Conservation (phyloP, 1,140 invertebrate species). For the Cylas formicarius region DNA sequence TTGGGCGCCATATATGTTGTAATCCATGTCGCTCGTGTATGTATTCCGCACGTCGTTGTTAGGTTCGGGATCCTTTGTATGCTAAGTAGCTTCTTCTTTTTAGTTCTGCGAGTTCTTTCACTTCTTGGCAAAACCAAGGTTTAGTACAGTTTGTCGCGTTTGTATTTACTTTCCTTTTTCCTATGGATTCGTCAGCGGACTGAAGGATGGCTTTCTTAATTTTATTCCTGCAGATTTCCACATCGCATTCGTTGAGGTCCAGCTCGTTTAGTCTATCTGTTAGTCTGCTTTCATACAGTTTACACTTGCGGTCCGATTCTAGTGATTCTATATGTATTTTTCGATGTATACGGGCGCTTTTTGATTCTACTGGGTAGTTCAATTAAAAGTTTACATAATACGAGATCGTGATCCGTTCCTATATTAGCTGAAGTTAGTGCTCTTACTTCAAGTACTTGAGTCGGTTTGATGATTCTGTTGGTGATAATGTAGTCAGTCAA, state of each 20-base stretch:
- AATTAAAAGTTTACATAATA: too few species aligned
- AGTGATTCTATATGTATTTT: slow-evolving; percentile 9
- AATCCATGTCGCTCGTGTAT: too few species aligned
- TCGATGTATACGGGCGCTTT: too few species aligned
- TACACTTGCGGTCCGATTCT: neutral
- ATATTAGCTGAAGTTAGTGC: slow-evolving; percentile 4
- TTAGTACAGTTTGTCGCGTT: neutral
- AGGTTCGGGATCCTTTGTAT: neutral
- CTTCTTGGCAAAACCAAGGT: slow-evolving; percentile 5
- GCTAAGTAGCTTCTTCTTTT: slow-evolving; percentile 1
- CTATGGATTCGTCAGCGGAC: slow-evolving; percentile 1
- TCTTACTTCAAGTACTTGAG: slow-evolving; percentile 7
- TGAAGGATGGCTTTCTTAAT: neutral
- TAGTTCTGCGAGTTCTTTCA: slow-evolving; percentile 1
- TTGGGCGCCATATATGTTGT: too few species aligned
- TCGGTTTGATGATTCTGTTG: slow-evolving; percentile 1
- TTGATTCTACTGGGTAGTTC: too few species aligned
- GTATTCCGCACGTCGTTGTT: neutral
- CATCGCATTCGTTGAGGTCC: neutral
- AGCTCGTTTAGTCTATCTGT: neutral
- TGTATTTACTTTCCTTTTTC: slow-evolving; percentile 6
- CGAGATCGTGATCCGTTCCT: slow-evolving; percentile 5
- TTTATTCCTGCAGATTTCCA: slow-evolving; percentile 2
- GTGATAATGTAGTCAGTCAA: slow-evolving; percentile 6
- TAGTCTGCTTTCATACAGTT: slow-evolving; percentile 4